phyloP scores from a whole-genome alignment of 2,113 vertebrate species.

The Halichoerus grypus region DNA sequence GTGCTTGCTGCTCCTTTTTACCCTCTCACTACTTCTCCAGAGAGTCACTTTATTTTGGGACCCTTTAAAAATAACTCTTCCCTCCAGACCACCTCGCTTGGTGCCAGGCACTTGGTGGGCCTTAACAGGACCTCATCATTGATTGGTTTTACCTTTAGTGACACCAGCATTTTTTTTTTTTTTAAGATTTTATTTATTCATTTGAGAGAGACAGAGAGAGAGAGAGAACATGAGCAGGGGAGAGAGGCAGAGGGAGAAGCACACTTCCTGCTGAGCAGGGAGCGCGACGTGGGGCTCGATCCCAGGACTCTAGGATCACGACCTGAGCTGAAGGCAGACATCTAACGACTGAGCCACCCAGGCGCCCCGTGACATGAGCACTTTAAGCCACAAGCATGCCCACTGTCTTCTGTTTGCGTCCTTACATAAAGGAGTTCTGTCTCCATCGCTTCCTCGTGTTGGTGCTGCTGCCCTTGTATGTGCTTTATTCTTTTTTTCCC shows the following conservation, averaged over 20 bases:
- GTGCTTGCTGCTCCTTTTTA: neutral
- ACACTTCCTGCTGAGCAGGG: too few species aligned
- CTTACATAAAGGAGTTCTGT: neutral
- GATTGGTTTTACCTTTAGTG: neutral
- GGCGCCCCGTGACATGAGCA: neutral
- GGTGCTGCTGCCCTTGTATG: neutral
- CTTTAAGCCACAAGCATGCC: neutral
- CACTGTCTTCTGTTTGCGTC: neutral
- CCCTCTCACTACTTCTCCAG: neutral
- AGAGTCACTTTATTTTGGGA: neutral
- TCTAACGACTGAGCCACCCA: too few species aligned
- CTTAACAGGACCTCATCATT: neutral
- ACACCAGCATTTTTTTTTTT: neutral
- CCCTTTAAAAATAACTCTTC: neutral
- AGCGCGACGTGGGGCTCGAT: too few species aligned
- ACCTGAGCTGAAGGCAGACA: too few species aligned
- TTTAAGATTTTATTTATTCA: too few species aligned
- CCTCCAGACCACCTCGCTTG: neutral
- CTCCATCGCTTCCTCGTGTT: fast-evolving
- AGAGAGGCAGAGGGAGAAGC: too few species aligned
- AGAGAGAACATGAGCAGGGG: too few species aligned
- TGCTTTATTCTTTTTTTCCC: neutral
- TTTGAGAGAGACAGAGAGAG: too few species aligned
- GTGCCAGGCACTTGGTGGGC: neutral
- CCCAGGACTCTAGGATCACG: too few species aligned